Percentiles rank a stretch among this genome's conserved stretches.
Evolutionary conservation across 2,797 vertebrate species (phyloP).

Genomic region (Helostoma temminkii): DNA sequence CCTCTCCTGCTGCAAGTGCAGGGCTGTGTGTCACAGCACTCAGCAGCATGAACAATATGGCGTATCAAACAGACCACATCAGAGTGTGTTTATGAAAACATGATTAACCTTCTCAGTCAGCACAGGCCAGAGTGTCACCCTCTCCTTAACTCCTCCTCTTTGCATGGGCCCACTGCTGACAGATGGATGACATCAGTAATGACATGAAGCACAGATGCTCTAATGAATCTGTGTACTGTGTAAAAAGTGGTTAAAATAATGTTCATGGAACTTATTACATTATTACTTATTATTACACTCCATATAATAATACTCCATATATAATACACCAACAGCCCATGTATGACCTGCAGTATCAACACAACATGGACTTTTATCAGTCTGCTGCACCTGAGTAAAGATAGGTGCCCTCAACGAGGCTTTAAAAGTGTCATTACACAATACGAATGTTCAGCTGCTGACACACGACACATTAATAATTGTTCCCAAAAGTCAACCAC

Average conservation of each 20-base stretch:
- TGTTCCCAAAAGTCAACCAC: conserved; percentile 42
- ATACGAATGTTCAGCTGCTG: conserved; percentile 60
- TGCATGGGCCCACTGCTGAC: conserved; percentile 55
- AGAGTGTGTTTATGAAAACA: conserved; percentile 73
- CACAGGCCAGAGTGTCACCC: conserved; percentile 37
- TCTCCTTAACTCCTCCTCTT: conserved; percentile 31
- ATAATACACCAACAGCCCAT: too few relatives aligned
- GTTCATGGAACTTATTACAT: too few relatives aligned
- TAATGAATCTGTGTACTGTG: not conserved
- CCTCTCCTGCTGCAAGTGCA: conserved; percentile 56
- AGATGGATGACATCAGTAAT: conserved; percentile 68
- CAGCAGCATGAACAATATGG: conserved; percentile 38
- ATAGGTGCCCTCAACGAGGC: conserved; percentile 62
- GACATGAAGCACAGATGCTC: conserved; percentile 56
- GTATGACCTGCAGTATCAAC: conserved; percentile 54
- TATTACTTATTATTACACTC: too few relatives aligned
- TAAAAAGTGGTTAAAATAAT: conserved; percentile 32
- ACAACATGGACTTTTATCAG: conserved; percentile 51
- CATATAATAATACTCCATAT: too few relatives aligned
- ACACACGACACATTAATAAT: conserved; percentile 60
- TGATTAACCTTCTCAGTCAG: conserved; percentile 67
- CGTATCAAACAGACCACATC: conserved; percentile 61
- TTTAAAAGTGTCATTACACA: conserved; percentile 67
- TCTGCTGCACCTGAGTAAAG: conserved; percentile 66
- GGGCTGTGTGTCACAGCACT: conserved; percentile 45